A percentile compares a stretch with the other conserved stretches of the same genome.
phyloP scores from a whole-genome alignment of 2,888 invertebrate species.

The Drosophila mayaguana region DNA sequence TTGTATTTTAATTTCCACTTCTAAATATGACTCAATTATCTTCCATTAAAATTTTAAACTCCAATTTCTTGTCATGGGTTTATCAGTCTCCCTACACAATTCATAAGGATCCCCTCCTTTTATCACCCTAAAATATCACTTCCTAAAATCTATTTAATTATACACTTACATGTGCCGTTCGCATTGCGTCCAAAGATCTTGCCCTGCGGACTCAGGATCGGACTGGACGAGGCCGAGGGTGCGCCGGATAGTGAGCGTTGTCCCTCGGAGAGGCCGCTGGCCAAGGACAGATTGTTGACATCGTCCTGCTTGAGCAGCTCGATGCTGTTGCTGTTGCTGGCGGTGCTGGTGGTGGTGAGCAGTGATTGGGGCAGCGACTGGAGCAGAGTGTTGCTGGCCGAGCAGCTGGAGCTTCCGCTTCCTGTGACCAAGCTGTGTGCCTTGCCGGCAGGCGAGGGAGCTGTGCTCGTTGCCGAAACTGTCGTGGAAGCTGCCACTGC shows the following conservation, averaged over 20 bases:
- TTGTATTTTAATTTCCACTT: too few species aligned
- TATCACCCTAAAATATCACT: not conserved
- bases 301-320: slow-evolving; percentile 74
- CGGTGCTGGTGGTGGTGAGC: slow-evolving; percentile 37
- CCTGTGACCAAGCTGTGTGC: slow-evolving; percentile 46
- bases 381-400: slow-evolving; percentile 25
- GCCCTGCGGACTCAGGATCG: slow-evolving; percentile 84
- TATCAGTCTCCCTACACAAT: too few species aligned
- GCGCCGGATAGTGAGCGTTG: slow-evolving; percentile 84
- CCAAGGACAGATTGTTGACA: slow-evolving; percentile 77
- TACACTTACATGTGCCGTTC: slow-evolving; percentile 85
- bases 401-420: slow-evolving; percentile 64
- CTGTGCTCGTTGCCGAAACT: slow-evolving; percentile 32
- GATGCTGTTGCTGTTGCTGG: slow-evolving; percentile 38
- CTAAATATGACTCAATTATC: too few species aligned
- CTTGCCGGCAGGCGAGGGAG: slow-evolving; percentile 48
- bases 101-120: too few species aligned
- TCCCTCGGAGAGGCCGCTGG: slow-evolving; percentile 81
- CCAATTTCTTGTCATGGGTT: too few species aligned
- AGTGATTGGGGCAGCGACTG: slow-evolving; percentile 48
- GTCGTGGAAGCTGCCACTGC: slow-evolving; percentile 32
- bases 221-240: slow-evolving; percentile 85
- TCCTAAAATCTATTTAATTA: not conserved
- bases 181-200: slow-evolving; percentile 85
- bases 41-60: too few species aligned